Evolutionary conservation across 2,113 vertebrate species (phyloP), one percentile per base, ranked within the genome.

Genomic region (Lethenteron camtschaticum): DNA sequence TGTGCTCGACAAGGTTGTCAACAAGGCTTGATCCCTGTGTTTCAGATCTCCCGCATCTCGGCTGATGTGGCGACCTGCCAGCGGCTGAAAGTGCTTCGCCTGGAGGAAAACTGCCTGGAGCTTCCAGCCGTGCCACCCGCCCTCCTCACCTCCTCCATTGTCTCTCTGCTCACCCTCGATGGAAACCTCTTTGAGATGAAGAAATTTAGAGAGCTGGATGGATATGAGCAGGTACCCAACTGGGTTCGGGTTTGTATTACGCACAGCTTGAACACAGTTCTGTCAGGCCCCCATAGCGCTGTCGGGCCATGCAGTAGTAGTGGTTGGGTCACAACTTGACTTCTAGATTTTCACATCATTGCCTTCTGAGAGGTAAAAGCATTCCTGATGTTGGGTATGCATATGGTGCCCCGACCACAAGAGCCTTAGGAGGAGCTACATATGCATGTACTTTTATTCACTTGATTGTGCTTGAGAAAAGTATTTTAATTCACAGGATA

Each of bases 171-270:
- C 75, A 89, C 90, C 56, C 79, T 95, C 72, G 94, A 99, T 77
- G 92, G 94, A 59, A 99, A 99, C 78, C 84, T 99, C 73, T 99
- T 99, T 72, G 90, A 99, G 75, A 94, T 96, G 73, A 96, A 87
- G 80, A 83, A 78, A 2, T 82, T 95, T 57, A 74, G 86, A 75
- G 91, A 99, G 77, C 79, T 96, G 72, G 85, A 91, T 7, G 94
- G 94, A 57, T 96, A 96, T 12, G 90, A 95, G 58, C 82, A 96
- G 89, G 94, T 66, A 66, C 63, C 20, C 41, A 41, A 41, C 41
- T 41, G 41, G 41, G 5, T 41, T 41, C 6, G 41, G 41, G 41
- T 41, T 41, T 41, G 4, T 41, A 41, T 41, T 41, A 41, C 41
- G 41, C 41, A 41, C 41, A 41, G 41, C 41, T 41, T 41, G 5